Percentiles rank a stretch among this genome's conserved stretches.
Evolutionary conservation across 2,888 invertebrate genomes (phyloP).

Genomic region (Tridacna gigas): DNA sequence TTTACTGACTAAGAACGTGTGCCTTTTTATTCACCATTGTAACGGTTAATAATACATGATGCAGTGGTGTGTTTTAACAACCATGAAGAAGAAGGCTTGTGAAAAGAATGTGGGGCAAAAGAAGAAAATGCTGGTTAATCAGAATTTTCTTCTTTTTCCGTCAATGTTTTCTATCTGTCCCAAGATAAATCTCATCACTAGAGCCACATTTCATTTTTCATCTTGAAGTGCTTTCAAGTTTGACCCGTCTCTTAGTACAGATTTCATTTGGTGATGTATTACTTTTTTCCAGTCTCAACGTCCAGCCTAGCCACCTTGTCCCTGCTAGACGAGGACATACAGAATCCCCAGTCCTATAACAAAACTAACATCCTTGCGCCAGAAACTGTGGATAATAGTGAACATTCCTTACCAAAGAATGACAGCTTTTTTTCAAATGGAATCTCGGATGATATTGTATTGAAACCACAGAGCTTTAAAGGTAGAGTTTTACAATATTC

Average conservation of each 20-base stretch:
- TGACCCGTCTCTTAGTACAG: too few relatives aligned
- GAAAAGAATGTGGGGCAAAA: background rate
- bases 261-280: too few relatives aligned
- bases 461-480: constrained; percentile 79
- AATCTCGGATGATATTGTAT: constrained; percentile 80
- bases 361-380: constrained; percentile 43
- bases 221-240: too few relatives aligned
- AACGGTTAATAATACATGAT: background rate
- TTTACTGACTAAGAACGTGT: too few relatives aligned
- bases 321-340: constrained; percentile 70
- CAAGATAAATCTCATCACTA: too few relatives aligned
- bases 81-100: background rate
- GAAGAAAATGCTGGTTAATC: background rate
- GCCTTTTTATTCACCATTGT: too few relatives aligned
- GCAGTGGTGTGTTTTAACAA: background rate
- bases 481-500: constrained; percentile 66
- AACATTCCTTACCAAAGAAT: constrained; percentile 63
- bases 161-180: too few relatives aligned
- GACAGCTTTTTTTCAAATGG: constrained; percentile 72
- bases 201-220: too few relatives aligned
- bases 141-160: background rate
- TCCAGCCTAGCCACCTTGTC: constrained; percentile 73
- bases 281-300: constrained; percentile 68
- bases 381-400: constrained; percentile 33
- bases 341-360: constrained; percentile 35